Conservation (phyloP, 64 coral and sea anemone species). For the Dendronephthya gigantea region DNA sequence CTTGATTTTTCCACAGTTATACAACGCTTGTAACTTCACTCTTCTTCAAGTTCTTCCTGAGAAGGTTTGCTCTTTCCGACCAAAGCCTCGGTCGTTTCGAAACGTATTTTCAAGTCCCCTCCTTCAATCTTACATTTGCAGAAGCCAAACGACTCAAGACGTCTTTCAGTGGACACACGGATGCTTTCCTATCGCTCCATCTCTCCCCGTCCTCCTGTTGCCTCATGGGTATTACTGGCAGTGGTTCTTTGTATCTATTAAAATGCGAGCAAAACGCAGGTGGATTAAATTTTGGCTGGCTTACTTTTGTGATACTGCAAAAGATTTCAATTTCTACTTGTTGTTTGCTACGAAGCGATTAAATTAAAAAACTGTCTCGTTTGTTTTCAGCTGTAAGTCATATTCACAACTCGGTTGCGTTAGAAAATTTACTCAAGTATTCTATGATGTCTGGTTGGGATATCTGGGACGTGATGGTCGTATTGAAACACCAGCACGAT, state of each 20-base stretch:
- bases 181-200: not conserved
- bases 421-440: not conserved
- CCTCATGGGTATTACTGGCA: not conserved
- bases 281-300: not conserved
- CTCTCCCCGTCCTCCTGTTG: not conserved
- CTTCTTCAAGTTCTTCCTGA: too few relatives aligned
- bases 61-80: too few relatives aligned
- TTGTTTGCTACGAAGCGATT: too few relatives aligned
- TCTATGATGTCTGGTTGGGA: not conserved
- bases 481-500: not conserved
- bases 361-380: too few relatives aligned
- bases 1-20: too few relatives aligned
- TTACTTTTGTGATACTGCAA: too few relatives aligned
- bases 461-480: not conserved
- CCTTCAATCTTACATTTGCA: too few relatives aligned
- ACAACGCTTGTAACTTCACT: too few relatives aligned
- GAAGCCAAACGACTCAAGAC: not conserved
- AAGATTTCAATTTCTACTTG: too few relatives aligned
- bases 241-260: not conserved
- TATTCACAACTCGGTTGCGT: not conserved
- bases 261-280: not conserved
- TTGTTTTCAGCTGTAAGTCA: conserved; percentile 6
- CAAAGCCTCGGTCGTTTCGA: too few relatives aligned
- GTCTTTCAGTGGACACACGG: not conserved
- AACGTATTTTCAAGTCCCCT: too few relatives aligned